Conservation (phyloP, 2,797 vertebrate genomes). For the Acipenser ruthenus region DNA sequence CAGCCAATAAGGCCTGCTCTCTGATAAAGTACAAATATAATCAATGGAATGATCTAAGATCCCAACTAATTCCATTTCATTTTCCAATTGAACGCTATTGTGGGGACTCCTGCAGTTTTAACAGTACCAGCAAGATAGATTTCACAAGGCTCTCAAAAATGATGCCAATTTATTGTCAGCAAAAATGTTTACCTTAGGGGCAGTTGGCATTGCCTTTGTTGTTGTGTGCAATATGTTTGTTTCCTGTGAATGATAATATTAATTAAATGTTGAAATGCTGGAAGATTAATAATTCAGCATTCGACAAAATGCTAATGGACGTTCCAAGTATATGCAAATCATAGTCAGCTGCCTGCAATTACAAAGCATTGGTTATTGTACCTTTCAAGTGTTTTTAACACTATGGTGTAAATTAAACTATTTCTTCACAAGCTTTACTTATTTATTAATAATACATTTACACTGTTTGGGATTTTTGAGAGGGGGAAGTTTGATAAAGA, state of each 20-base stretch:
- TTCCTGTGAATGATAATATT: background rate
- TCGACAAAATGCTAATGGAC: background rate
- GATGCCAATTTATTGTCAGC: background rate
- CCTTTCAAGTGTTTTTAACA: slow-evolving; percentile 2
- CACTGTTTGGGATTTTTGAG: background rate
- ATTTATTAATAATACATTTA: background rate
- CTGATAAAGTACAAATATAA: too few relatives aligned
- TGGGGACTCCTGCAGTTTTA: background rate
- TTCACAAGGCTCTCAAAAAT: background rate
- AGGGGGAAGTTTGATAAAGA: background rate
- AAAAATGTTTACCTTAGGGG: background rate
- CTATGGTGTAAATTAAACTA: background rate
- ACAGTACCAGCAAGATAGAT: background rate
- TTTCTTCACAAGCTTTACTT: background rate
- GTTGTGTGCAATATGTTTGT: background rate
- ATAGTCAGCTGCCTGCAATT: background rate
- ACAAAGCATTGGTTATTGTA: background rate
- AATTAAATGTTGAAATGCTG: background rate
- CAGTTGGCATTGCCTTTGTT: background rate
- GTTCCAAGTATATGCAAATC: background rate
- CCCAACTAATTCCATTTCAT: too few relatives aligned
- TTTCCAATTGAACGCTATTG: too few relatives aligned
- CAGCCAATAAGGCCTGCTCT: too few relatives aligned
- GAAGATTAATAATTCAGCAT: background rate
- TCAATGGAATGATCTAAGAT: background rate